Conservation (phyloP, 1,140 invertebrate species). For the Drosophila nebulosa region DNA sequence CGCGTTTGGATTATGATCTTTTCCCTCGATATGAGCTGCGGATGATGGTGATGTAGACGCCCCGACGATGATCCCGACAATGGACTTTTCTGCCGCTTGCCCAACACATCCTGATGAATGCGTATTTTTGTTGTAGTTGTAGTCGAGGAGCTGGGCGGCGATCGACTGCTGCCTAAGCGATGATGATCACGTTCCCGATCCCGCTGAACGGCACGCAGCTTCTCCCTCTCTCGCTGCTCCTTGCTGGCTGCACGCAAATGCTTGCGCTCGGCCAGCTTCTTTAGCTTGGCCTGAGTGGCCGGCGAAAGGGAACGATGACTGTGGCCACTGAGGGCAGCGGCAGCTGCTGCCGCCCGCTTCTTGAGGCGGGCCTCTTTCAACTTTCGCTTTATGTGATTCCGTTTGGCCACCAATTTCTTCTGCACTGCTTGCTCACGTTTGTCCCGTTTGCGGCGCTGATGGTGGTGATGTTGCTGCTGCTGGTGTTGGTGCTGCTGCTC, state of each 20-base stretch:
- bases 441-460: conserved; percentile 67
- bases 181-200: conserved; percentile 73
- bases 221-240: conserved; percentile 73
- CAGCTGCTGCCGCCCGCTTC: conserved; percentile 67
- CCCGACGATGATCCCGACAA: conserved; percentile 38
- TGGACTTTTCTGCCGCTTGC: conserved; percentile 71
- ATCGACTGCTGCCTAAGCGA: conserved; percentile 63
- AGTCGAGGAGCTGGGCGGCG: conserved; percentile 54
- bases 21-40: conserved; percentile 64
- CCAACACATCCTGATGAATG: conserved; percentile 72
- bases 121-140: conserved; percentile 76
- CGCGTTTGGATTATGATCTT: conserved; percentile 78
- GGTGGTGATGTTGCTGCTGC: conserved; percentile 46
- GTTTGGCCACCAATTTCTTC: conserved; percentile 75
- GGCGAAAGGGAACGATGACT: conserved; percentile 66
- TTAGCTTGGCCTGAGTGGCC: conserved; percentile 68
- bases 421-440: conserved; percentile 65
- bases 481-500: conserved; percentile 68
- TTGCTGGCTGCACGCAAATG: conserved; percentile 68
- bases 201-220: conserved; percentile 59
- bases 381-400: conserved; percentile 75
- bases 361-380: conserved; percentile 75
- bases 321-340: conserved; percentile 63
- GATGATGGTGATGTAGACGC: conserved; percentile 62
- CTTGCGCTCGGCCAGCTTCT: conserved; percentile 71